A percentile compares a stretch with the other conserved stretches of the same genome.
Conservation (phyloP, 2,888 invertebrate genomes). For the Netelia melanura region DNA sequence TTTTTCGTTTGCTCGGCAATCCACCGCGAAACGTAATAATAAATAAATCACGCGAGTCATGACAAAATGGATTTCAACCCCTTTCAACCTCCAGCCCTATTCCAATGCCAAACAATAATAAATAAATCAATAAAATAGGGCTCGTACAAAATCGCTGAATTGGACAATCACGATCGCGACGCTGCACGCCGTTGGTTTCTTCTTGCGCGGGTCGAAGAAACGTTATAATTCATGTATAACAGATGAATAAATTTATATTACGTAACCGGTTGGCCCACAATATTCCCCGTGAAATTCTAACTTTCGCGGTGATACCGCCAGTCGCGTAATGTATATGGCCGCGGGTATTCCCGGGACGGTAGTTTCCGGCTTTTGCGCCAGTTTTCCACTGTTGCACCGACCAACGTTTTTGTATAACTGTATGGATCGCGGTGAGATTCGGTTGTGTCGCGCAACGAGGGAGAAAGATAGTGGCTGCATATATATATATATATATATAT, state of each 20-base stretch:
- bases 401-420: too few species aligned
- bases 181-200: background rate
- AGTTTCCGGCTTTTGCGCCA: constrained; percentile 62
- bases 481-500: constrained; percentile 13
- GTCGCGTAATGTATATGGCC: constrained; percentile 23
- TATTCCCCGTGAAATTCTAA: constrained; percentile 39
- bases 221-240: background rate
- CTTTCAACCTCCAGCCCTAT: too few species aligned
- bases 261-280: constrained; percentile 33
- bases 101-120: background rate
- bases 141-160: background rate
- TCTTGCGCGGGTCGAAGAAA: background rate
- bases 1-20: background rate
- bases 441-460: too few species aligned
- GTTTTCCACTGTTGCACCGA: constrained; percentile 54
- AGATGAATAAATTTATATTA: constrained; percentile 55
- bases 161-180: background rate
- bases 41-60: background rate
- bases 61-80: background rate
- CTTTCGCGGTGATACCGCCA: constrained; percentile 27
- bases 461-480: background rate
- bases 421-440: too few species aligned
- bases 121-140: background rate
- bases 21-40: background rate
- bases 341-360: constrained; percentile 59